A percentile compares a stretch with the other conserved stretches of the same genome.
These are phyloP conservation scores for Nannospalax galili DNA, from an alignment of 2,113 vertebrate genomes.

Conservation along the genomic window DNA sequence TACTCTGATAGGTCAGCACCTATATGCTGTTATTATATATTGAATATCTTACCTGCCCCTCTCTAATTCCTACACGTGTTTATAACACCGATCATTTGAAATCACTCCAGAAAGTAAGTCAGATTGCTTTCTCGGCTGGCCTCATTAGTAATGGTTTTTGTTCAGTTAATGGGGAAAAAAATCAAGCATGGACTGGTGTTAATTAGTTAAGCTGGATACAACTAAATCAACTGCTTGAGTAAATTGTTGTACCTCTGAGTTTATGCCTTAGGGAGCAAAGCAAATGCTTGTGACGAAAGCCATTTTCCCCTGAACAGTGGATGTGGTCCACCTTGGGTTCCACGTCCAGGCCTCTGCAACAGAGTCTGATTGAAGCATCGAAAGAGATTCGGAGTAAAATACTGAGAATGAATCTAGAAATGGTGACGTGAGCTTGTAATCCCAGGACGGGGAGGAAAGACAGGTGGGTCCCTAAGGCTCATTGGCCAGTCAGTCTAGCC, in stretches of 20 bases:
- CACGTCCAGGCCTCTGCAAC: not conserved
- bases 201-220: conserved; percentile 71
- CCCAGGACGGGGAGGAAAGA: too few species aligned
- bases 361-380: not conserved
- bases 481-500: too few species aligned
- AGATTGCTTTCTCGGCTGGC: not conserved
- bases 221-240: conserved; percentile 60
- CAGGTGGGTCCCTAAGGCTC: too few species aligned
- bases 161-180: conserved; percentile 63
- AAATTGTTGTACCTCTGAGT: conserved; percentile 19
- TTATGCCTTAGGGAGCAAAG: conserved; percentile 57
- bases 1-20: not conserved
- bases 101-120: conserved; percentile 23
- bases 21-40: not conserved
- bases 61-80: not conserved
- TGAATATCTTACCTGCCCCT: not conserved
- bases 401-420: not conserved
- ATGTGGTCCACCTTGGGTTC: not conserved
- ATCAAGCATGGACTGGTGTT: conserved; percentile 63
- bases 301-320: not conserved
- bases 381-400: not conserved
- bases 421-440: too few species aligned
- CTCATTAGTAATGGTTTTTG: conserved; percentile 64
- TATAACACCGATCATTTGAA: not conserved
- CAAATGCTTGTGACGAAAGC: not conserved